phyloP scores from a whole-genome alignment of 2,113 vertebrate genomes.

The Eurypyga helias region DNA sequence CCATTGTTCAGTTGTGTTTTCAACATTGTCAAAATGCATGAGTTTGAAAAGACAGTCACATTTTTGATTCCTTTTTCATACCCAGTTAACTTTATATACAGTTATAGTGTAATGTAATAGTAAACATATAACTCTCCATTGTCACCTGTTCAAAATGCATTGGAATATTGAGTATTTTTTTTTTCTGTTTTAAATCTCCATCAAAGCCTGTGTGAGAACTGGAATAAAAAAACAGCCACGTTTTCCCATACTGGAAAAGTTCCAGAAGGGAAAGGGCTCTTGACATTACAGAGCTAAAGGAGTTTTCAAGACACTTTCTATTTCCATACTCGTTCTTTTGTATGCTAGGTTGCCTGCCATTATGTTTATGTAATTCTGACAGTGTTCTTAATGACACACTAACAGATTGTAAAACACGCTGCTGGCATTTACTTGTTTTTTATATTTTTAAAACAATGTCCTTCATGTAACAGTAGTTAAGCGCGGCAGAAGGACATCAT shows the following conservation, averaged over 20 bases:
- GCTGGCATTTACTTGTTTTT: slow-evolving; percentile 86
- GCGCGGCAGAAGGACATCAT: slow-evolving; percentile 99
- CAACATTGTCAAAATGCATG: background rate
- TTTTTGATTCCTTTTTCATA: slow-evolving; percentile 19
- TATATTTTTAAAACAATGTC: slow-evolving; percentile 99
- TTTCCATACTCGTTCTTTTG: slow-evolving; percentile 75
- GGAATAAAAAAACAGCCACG: background rate
- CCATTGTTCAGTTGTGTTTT: background rate
- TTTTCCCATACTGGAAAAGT: slow-evolving; percentile 30
- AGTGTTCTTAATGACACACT: slow-evolving; percentile 98
- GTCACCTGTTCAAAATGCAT: slow-evolving; percentile 1
- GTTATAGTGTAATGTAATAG: background rate
- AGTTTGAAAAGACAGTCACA: background rate
- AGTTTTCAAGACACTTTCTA: slow-evolving; percentile 77
- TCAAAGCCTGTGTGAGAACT: background rate
- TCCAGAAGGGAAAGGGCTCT: slow-evolving; percentile 60
- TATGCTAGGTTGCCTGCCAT: slow-evolving; percentile 84
- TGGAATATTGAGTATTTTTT: background rate
- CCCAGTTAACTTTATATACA: slow-evolving; percentile 2
- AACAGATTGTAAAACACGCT: slow-evolving; percentile 99
- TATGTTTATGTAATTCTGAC: slow-evolving; percentile 92
- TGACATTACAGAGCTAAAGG: slow-evolving; percentile 62
- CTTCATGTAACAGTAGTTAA: slow-evolving; percentile 99
- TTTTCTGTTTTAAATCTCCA: background rate
- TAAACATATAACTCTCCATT: background rate